phyloP scores from a whole-genome alignment of 2,797 vertebrate genomes.

The Todus mexicanus region DNA sequence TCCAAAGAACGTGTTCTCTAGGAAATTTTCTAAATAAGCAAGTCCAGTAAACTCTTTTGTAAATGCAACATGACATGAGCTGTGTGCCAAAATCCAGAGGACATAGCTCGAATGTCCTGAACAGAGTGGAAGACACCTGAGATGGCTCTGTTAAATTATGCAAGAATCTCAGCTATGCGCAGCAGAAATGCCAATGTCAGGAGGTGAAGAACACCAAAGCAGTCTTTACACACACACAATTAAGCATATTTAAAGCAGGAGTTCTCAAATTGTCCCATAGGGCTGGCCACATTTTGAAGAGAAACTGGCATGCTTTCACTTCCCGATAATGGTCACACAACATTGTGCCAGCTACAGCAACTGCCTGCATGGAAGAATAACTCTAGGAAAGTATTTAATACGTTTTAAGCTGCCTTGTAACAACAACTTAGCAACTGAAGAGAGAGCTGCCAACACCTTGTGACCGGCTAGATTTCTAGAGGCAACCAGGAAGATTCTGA shows the following conservation, averaged over 20 bases:
- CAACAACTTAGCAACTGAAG: slow-evolving; percentile 13
- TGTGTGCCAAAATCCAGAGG: neutral
- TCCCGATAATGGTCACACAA: neutral
- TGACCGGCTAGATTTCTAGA: neutral
- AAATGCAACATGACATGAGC: neutral
- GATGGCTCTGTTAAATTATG: slow-evolving; percentile 62
- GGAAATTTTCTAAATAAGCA: slow-evolving; percentile 19
- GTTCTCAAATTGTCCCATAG: neutral
- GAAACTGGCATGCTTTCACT: neutral
- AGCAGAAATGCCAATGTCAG: slow-evolving; percentile 4
- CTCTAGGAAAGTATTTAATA: slow-evolving; percentile 6
- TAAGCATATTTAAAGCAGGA: neutral
- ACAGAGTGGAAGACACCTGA: slow-evolving; percentile 55
- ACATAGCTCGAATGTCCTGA: neutral
- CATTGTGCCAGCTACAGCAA: neutral
- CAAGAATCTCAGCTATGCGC: slow-evolving; percentile 62
- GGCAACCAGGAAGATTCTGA: neutral
- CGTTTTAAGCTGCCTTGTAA: slow-evolving; percentile 18
- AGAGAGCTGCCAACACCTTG: neutral
- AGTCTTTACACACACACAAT: neutral
- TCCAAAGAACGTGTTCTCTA: neutral
- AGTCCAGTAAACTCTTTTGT: neutral
- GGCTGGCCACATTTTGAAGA: neutral
- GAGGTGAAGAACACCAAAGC: slow-evolving; percentile 41
- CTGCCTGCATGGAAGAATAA: slow-evolving; percentile 16